Conservation (phyloP, 23 tunicate genomes). For the Botrylloides violaceus region DNA sequence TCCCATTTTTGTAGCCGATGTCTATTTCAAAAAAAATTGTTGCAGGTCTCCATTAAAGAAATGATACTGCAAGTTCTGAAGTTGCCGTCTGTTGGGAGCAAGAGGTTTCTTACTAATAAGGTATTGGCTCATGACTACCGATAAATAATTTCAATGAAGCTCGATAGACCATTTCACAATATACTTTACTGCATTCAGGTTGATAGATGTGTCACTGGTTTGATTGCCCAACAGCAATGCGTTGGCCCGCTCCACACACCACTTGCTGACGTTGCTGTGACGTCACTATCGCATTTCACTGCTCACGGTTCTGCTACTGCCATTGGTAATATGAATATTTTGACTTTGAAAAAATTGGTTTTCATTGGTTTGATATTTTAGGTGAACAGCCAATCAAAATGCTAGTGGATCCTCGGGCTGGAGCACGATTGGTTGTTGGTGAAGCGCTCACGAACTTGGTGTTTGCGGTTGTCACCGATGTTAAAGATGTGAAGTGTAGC, state of each 20-base stretch:
- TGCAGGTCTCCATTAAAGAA: constrained; percentile 29
- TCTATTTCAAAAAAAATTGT: too few relatives aligned
- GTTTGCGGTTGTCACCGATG: constrained; percentile 53
- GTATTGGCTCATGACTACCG: constrained; percentile 5
- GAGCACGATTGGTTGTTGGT: constrained; percentile 78
- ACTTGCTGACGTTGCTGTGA: constrained; percentile 77
- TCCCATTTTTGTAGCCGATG: too few relatives aligned
- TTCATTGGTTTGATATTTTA: too few relatives aligned
- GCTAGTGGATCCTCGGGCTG: constrained; percentile 49
- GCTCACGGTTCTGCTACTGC: constrained; percentile 70
- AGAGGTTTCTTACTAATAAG: constrained; percentile 83
- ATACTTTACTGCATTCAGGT: constrained; percentile 46
- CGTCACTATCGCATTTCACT: constrained; percentile 51
- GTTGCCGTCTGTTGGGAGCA: constrained; percentile 80
- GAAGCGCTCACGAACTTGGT: constrained; percentile 74
- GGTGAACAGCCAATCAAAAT: constrained; percentile 83
- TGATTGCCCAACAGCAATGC: constrained; percentile 88
- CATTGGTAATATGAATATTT: constrained; percentile 29
- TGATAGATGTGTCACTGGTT: constrained; percentile 67
- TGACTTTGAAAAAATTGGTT: too few relatives aligned
- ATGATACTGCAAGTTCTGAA: constrained; percentile 42
- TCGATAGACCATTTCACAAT: too few relatives aligned
- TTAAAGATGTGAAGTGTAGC: constrained; percentile 74
- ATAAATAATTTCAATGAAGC: background rate
- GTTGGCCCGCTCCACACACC: constrained; percentile 87